Base-by-base conservation (phyloP, 1,140 invertebrate genomes). In the Lordiphosa stackelbergi region DNA sequence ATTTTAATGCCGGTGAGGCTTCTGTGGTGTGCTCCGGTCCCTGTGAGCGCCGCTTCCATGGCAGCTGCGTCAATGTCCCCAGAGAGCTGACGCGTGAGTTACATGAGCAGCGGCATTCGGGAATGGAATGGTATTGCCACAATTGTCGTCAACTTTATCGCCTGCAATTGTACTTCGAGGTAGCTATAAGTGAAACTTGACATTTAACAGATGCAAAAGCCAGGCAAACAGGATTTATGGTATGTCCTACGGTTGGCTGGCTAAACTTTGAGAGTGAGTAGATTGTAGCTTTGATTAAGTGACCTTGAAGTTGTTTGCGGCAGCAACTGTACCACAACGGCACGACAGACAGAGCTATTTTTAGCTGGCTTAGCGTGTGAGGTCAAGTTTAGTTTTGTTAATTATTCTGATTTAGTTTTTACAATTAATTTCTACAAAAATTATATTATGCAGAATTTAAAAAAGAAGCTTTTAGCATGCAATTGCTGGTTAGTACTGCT, bases 71-170 rank as follows among this genome's bases (percentile, higher is more conserved):
- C 66, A 43, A 62, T 40, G 34, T 87, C 71, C 64, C 79, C 28
- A 53, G 70, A 64, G 81, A 69, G 6, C 51, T 81, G 51, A 66
- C 68, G 16, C 62, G 61, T 19, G 60, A 68, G 31, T 54, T 78
- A 24, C 13, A 34, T 5, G 12, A 16, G 34, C 36, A 12, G 11
- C 12, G 38, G 36, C 16, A 37, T 11, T 43, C 55, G n/a, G 49
- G 69, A 5, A 19, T 86, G 51, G 85, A 84, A 59, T 86, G 85
- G 85, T 86, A 86, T 57, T 87, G 85, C 58, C 56, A 34, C 53
- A 69, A 68, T 62, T 87, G 85, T 84, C 85, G 85, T 66, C 70
- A 86, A 56, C 60, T 86, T 78, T 87, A 87, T 79, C 57, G 85
- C 31, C 69, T 87, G 68, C 85, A 85, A 71, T 73, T 87, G 55